A percentile compares a stretch with the other conserved stretches of the same genome.
Evolutionary conservation across 2,113 vertebrate species (phyloP).

Genomic region (Rhodinocichla rosea): DNA sequence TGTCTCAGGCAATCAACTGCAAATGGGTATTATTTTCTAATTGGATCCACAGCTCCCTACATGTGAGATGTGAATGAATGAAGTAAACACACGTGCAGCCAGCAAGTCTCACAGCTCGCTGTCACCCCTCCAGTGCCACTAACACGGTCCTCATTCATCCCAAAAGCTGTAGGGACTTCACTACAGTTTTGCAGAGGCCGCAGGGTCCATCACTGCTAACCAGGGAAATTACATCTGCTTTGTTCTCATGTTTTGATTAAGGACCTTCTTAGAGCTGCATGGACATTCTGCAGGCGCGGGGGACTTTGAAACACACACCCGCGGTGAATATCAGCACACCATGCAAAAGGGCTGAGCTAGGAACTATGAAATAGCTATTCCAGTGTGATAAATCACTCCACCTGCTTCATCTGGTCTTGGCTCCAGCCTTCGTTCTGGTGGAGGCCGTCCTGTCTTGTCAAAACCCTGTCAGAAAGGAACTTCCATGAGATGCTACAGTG

Average conservation of each 20-base stretch:
- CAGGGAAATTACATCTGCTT: neutral
- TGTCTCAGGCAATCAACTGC: conserved; percentile 59
- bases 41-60: conserved; percentile 50
- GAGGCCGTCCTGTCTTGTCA: neutral
- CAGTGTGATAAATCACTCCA: neutral
- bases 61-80: conserved; percentile 50
- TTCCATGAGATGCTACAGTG: neutral
- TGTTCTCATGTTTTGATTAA: neutral
- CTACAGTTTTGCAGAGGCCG: neutral
- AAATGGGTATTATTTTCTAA: conserved; percentile 56
- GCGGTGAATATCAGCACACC: neutral
- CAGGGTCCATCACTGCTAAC: neutral
- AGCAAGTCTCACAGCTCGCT: neutral
- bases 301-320: neutral
- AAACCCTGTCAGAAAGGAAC: neutral
- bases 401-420: neutral
- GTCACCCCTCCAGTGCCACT: neutral
- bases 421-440: neutral
- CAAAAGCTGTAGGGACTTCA: neutral
- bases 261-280: neutral
- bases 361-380: neutral
- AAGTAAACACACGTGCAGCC: conserved; percentile 50
- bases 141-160: neutral
- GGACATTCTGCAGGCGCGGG: neutral
- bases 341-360: neutral